phyloP scores from a whole-genome alignment of 2,797 vertebrate species.

The Hozukius guyotensis region DNA sequence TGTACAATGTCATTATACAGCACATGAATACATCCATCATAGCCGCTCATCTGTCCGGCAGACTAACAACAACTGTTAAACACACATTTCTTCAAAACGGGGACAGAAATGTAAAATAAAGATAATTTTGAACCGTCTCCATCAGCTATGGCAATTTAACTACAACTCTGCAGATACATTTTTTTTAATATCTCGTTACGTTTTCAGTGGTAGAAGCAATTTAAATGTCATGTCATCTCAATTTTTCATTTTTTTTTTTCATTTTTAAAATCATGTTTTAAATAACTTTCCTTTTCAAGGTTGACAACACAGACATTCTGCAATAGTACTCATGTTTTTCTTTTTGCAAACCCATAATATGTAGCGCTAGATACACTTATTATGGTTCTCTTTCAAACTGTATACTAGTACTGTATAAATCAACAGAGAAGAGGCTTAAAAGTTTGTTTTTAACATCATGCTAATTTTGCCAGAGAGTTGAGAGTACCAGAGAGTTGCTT shows the following conservation, averaged over 20 bases:
- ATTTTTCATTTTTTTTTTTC: not conserved
- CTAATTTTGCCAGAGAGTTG: conserved; percentile 19
- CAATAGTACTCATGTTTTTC: not conserved
- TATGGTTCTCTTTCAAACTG: conserved; percentile 1
- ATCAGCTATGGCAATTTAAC: not conserved
- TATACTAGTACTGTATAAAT: not conserved
- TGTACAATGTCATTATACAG: conserved; percentile 54
- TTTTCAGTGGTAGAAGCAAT: not conserved
- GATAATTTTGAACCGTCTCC: not conserved
- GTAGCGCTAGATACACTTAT: not conserved
- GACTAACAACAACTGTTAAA: conserved; percentile 22
- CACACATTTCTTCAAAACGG: not conserved
- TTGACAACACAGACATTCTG: not conserved
- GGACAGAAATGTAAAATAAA: not conserved
- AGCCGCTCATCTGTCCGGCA: conserved; percentile 38
- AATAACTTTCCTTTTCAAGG: not conserved
- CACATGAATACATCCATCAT: conserved; percentile 52
- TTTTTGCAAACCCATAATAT: not conserved
- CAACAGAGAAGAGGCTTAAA: conserved; percentile 13
- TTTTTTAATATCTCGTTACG: not conserved
- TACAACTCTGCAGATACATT: not conserved
- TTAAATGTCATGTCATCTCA: not conserved
- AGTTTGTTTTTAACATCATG: conserved; percentile 21
- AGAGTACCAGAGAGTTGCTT: not conserved
- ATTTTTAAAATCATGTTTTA: not conserved